Evolutionary conservation across 2,888 invertebrate species (phyloP), one percentile per base, ranked within the genome.

Genomic region (Rotaria sp.): DNA sequence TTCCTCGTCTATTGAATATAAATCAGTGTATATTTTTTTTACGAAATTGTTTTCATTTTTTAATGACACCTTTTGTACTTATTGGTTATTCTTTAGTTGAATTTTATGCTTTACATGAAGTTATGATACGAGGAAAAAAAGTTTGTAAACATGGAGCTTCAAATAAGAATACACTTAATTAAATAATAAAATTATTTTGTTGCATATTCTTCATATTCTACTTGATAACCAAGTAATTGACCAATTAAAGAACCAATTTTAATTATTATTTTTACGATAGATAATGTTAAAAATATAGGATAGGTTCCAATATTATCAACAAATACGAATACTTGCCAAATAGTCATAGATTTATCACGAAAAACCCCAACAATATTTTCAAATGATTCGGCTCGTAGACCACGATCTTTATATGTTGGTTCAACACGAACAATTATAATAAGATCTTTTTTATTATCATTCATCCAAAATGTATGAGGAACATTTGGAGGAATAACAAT

Each of bases 41-140:
- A 38, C n/a, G 84, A 55, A 55, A 84, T 55, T 21, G 52, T 26
- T 41, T 84, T 38, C 84, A 84, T 41, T 84, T 84, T 41, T 55
- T 50, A 13, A 24, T 50, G 13, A 84, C 55, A 38, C 52, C 41
- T 24, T 57, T 35, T 26, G 55, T 57, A 2, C 26, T 55, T 7
- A 10, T 84, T 24, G 35, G 10, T 35, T 84, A 84, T 52, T 84
- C 84, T 41, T 35, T 84, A 41, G 52, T 84, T 24, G 52, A 57
- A 41, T 57, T 50, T 52, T 57, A 57, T 57, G 52, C 38, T 57
- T 84, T 84, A 55, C 41, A 38, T 26, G 84, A 84, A 35, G 55
- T 50, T 2, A 35, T 84, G 30, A 50, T 50, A 35, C 50, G 38
- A 21, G 84, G 50, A 10, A 84, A 84, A 55, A 55, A 84, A 55